Evolutionary conservation across 2,113 vertebrate genomes (phyloP), one percentile per base, ranked within the genome.

Genomic region (Gobius niger): DNA sequence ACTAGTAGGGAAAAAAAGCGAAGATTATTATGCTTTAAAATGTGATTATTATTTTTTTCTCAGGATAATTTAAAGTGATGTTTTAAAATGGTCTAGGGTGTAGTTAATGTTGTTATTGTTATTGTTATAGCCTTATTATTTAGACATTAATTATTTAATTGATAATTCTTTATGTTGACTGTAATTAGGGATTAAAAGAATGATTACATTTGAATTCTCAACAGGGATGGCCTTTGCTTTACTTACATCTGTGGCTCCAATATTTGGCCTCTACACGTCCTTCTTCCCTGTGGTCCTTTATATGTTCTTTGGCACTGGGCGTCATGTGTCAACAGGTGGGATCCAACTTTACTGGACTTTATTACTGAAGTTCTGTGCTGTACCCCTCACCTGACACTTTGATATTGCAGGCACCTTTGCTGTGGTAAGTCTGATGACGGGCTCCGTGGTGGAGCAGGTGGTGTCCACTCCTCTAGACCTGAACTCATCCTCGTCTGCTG

Each of bases 221-320:
- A 52, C 82, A 96, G 96, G 95, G 34, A 97, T 97, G 96, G 95
- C 96, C 13, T 97, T 97, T 78, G 96, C 96, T 19, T 87, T 97
- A 51, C 92, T 97, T 80, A 94, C 95, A n/a, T 95, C 95, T 0
- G 95, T 97, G 70, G 95, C 95, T n/a, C 95, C 96, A 0, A 92
- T 97, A 75, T 95, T 95, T 41, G 95, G 96, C 59, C 95, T 97
- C 11, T 97, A 97, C 90, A 96, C 95, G 3, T 97, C 96, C 8
- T 96, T 97, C 87, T 96, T 97, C 70, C 96, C 96, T 0, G 93
- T 95, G 76, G 80, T 96, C 66, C 87, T 96, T 15, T 97, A 97
- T 80, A 94, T 95, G 91, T 74, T 96, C 41, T 92, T 97, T 75
- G 96, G 96, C 67, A 96, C 96, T 4, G 96, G 95, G 47, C 94